phyloP scores from a whole-genome alignment of 2,797 vertebrate genomes.

The Sebastiscus albofasciatus region DNA sequence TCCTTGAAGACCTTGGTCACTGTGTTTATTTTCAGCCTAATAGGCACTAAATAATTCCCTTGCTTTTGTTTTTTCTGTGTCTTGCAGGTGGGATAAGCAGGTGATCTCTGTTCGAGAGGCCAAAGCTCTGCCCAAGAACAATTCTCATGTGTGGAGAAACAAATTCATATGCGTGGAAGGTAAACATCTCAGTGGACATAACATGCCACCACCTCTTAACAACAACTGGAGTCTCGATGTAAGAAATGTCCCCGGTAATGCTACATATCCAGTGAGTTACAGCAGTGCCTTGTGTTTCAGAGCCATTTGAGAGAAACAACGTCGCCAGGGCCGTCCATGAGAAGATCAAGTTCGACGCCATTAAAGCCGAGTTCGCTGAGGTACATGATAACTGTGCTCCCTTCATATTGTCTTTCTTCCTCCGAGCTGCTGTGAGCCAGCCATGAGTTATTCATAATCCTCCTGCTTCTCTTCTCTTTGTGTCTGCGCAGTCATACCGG shows the following conservation, averaged over 20 bases:
- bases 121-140: conserved; percentile 86
- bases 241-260: neutral
- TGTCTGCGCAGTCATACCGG: conserved; percentile 85
- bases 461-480: conserved; percentile 26
- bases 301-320: conserved; percentile 95
- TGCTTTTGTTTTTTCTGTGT: conserved; percentile 1
- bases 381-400: conserved; percentile 64
- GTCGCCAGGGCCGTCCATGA: conserved; percentile 96
- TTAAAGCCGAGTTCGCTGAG: conserved; percentile 88
- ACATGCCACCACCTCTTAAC: too few relatives aligned
- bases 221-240: neutral
- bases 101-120: conserved; percentile 95
- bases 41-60: neutral
- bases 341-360: conserved; percentile 90
- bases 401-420: neutral
- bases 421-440: neutral
- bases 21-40: neutral
- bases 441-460: conserved; percentile 30
- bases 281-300: conserved; percentile 80
- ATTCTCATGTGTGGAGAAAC: conserved; percentile 88
- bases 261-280: neutral
- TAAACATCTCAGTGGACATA: conserved; percentile 62
- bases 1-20: neutral
- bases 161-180: conserved; percentile 97
- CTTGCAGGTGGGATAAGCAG: conserved; percentile 87